Percentiles rank a stretch among this genome's conserved stretches.
phyloP scores from a whole-genome alignment of 2,888 invertebrate genomes.

The Harpalus rubripes region DNA sequence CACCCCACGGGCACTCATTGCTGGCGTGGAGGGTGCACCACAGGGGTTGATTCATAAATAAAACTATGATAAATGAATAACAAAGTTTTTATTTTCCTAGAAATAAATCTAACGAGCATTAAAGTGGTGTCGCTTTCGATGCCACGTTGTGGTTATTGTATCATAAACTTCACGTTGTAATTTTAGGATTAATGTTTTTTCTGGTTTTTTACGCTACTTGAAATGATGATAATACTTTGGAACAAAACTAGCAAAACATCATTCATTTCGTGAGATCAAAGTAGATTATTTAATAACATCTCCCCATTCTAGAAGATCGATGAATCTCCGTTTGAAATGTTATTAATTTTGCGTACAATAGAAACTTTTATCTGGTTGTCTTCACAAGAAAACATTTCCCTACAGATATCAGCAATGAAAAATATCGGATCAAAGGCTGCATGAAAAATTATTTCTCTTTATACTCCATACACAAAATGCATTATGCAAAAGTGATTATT shows the following conservation, averaged over 20 bases:
- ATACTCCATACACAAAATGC: slow-evolving; percentile 30
- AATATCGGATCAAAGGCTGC: slow-evolving; percentile 21
- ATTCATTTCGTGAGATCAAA: slow-evolving; percentile 23
- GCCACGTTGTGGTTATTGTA: too few species aligned
- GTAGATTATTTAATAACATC: slow-evolving; percentile 44
- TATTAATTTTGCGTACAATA: slow-evolving; percentile 58
- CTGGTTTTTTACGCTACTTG: background rate
- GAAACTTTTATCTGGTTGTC: slow-evolving; percentile 45
- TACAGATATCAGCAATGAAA: slow-evolving; percentile 10
- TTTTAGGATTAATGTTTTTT: background rate
- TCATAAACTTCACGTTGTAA: too few species aligned
- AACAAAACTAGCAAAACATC: slow-evolving; percentile 2
- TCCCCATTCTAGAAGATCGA: slow-evolving; percentile 36
- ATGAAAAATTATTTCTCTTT: slow-evolving; percentile 35
- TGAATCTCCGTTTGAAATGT: slow-evolving; percentile 47
- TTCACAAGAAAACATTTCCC: slow-evolving; percentile 49
- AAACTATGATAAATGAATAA: too few species aligned
- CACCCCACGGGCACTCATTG: too few species aligned
- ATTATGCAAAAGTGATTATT: slow-evolving; percentile 41
- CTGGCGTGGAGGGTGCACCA: too few species aligned
- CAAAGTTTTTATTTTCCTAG: too few species aligned
- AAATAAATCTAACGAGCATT: too few species aligned
- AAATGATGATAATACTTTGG: background rate
- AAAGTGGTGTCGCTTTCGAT: too few species aligned
- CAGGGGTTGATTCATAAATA: too few species aligned